Evolutionary conservation across 2,797 vertebrate species (phyloP), one percentile per base, ranked within the genome.

Genomic region (Allobates femoralis): DNA sequence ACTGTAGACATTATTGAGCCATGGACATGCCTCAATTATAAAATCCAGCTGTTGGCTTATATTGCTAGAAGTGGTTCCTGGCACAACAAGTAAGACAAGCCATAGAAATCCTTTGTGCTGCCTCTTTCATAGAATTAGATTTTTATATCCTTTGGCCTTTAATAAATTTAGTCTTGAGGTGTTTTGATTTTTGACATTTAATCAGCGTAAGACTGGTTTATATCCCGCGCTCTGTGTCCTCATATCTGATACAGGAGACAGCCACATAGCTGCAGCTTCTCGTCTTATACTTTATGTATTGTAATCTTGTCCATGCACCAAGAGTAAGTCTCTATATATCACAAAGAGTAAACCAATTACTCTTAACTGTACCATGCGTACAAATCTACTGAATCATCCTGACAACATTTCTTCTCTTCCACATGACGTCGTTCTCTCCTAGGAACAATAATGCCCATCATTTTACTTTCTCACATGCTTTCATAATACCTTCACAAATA

Each of bases 281-380:
- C 76, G 18, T 34, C 30, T 30, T 62, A 50, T 80, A 41, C 58
- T 62, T 80, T 66, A 80, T 80, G 41, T 46, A 80, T 80, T 66
- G 78, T 28, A 50, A 26, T 15, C 78, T 50, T 46, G 78, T 80
- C 78, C n/a, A 30, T 60, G 62, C 60, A 80, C 41, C 58, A 41
- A 62, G 37, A 66, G 18, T 19, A 80, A 80, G 58, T 80, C 78
- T 41, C 78, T 62, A 80, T 80, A 80, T 62, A 80, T 80, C 58
- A 80, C 60, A 46, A 10, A 41, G 55, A 51, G 21, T 66, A 66
- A 80, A 80, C 34, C 78, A 80, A 80, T 80, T 62, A 79, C 78
- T 79, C 56, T 79, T 41, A 28, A 28, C 62, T 15, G 78, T 41
- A 71, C 34, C 34, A 10, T 26, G 56, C 6, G 16, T 2, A 28